Conservation (phyloP, 2,888 invertebrate genomes). For the Branchipolynoe longqiensis region DNA sequence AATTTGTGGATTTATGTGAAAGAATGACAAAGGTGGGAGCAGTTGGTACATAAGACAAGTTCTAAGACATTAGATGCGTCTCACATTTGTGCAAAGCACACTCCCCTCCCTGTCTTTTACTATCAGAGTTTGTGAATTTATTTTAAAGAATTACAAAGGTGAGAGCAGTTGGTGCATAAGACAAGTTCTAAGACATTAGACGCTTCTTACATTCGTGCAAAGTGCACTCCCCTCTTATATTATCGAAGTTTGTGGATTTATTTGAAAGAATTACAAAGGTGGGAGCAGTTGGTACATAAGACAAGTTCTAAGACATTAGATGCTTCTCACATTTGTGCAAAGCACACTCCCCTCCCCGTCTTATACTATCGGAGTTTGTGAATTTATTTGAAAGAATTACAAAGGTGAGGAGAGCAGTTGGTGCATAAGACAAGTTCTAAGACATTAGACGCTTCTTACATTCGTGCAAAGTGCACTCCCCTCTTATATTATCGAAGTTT, state of each 20-base stretch:
- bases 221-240: background rate
- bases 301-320: background rate
- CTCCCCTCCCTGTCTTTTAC: too few species aligned
- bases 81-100: background rate
- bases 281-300: conserved; percentile 62
- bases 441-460: background rate
- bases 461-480: background rate
- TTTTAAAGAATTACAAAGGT: conserved; percentile 79
- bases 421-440: background rate
- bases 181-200: background rate
- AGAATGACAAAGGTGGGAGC: conserved; percentile 77
- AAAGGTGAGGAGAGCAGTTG: conserved; percentile 74
- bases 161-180: conserved; percentile 63
- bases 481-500: too few species aligned
- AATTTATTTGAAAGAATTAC: conserved; percentile 76
- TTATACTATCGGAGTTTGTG: too few species aligned
- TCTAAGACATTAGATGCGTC: background rate
- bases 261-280: conserved; percentile 79
- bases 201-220: background rate
- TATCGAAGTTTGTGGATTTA: too few species aligned
- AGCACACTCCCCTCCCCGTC: background rate
- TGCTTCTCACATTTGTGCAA: background rate
- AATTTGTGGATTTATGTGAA: too few species aligned
- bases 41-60: background rate
- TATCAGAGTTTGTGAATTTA: too few species aligned